Conservation (phyloP, 2,113 vertebrate species). For the Scalopus aquaticus region DNA sequence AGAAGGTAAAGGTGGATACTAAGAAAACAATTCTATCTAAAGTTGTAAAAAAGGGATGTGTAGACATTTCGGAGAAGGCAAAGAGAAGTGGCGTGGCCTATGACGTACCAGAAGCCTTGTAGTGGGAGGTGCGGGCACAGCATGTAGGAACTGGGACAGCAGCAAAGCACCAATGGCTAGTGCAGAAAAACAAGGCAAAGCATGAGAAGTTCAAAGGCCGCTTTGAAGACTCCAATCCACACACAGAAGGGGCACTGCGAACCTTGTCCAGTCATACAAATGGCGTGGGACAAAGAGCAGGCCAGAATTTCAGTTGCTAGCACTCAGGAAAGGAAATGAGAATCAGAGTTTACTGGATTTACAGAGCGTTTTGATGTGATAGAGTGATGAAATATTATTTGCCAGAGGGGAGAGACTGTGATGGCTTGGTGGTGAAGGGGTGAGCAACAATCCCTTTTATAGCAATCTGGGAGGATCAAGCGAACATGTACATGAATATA, state of each 20-base stretch:
- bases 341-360: conserved; percentile 31
- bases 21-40: not conserved
- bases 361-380: conserved; percentile 49
- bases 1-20: not conserved
- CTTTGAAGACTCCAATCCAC: conserved; percentile 44
- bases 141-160: not conserved
- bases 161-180: not conserved
- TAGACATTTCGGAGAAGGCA: not conserved
- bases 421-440: conserved; percentile 12
- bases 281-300: not conserved
- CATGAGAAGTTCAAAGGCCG: conserved; percentile 48
- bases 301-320: not conserved
- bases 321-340: conserved; percentile 42
- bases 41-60: not conserved
- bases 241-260: not conserved
- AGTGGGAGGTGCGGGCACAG: not conserved
- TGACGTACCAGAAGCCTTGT: not conserved
- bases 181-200: conserved; percentile 13
- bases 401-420: not conserved
- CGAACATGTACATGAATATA: not conserved
- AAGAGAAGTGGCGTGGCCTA: not conserved
- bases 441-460: not conserved
- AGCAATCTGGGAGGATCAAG: conserved; percentile 43
- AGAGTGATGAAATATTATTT: conserved; percentile 58
- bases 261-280: not conserved